phyloP scores from a whole-genome alignment of 2,113 vertebrate genomes.

The Amphilophus citrinellus region DNA sequence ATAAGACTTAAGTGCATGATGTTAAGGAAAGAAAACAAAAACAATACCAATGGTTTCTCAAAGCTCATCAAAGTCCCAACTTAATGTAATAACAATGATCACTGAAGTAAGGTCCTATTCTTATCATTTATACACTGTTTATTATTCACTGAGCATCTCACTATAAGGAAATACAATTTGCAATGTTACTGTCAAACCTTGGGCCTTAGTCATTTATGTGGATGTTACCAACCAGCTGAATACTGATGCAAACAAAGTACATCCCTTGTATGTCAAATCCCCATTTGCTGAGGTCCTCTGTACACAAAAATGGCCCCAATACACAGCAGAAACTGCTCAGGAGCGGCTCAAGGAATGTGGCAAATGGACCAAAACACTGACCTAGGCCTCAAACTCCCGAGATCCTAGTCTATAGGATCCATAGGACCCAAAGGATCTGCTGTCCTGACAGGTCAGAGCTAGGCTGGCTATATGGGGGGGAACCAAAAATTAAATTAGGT shows the following conservation, averaged over 20 bases:
- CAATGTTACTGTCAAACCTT: too few relatives aligned
- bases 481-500: neutral
- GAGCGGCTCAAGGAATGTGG: neutral
- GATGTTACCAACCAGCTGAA: neutral
- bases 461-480: neutral
- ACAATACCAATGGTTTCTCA: neutral
- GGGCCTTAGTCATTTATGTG: neutral
- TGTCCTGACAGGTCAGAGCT: neutral
- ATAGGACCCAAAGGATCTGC: neutral
- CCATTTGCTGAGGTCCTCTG: neutral
- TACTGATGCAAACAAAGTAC: neutral
- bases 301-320: neutral
- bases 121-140: neutral
- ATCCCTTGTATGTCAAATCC: neutral
- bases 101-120: neutral
- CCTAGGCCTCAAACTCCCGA: neutral
- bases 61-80: neutral
- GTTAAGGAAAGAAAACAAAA: neutral
- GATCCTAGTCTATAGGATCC: neutral
- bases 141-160: neutral
- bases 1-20: neutral
- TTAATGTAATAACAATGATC: neutral
- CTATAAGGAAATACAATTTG: neutral
- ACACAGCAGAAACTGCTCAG: neutral
- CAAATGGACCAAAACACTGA: accelerated